phyloP scores from a whole-genome alignment of 2,888 invertebrate genomes.

The Desoria tigrina region DNA sequence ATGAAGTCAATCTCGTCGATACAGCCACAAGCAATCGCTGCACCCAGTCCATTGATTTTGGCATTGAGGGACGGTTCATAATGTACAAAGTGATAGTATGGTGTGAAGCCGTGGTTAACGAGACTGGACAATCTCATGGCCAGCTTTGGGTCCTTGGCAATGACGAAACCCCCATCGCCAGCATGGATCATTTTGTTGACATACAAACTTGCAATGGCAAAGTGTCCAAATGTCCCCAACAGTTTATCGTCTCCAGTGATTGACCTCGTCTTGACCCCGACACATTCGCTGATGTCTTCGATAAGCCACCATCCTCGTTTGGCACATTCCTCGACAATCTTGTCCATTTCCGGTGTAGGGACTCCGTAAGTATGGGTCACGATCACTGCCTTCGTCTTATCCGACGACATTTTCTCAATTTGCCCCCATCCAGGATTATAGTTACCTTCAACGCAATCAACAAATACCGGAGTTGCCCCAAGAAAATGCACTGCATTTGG shows the following conservation, averaged over 20 bases:
- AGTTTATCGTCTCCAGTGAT: conserved; percentile 5
- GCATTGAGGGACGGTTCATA: conserved; percentile 35
- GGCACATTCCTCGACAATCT: conserved; percentile 29
- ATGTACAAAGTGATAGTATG: conserved; percentile 39
- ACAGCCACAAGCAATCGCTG: conserved; percentile 39
- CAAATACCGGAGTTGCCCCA: conserved; percentile 37
- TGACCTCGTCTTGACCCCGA: conserved; percentile 27
- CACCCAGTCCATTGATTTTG: conserved; percentile 44
- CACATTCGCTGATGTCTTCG: conserved; percentile 44
- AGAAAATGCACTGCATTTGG: conserved; percentile 39
- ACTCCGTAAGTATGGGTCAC: conserved; percentile 45
- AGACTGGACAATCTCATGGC: conserved; percentile 30
- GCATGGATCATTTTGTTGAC: conserved; percentile 46
- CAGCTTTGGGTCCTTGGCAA: conserved; percentile 24
- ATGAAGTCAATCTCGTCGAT: conserved; percentile 29
- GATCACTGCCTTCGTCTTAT: conserved; percentile 36
- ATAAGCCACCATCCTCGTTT: conserved; percentile 37
- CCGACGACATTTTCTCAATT: conserved; percentile 17
- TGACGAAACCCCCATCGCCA: conserved; percentile 44
- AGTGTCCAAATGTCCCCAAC: conserved; percentile 42
- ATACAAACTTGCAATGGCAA: conserved; percentile 42
- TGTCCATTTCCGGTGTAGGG: conserved; percentile 24
- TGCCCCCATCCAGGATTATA: conserved; percentile 38
- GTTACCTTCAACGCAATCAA: conserved; percentile 23
- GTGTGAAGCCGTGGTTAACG: conserved; percentile 44